These are phyloP conservation scores for Drosophila subpulchrella DNA, from an alignment of 1,140 invertebrate species.

Conservation along the genomic window DNA sequence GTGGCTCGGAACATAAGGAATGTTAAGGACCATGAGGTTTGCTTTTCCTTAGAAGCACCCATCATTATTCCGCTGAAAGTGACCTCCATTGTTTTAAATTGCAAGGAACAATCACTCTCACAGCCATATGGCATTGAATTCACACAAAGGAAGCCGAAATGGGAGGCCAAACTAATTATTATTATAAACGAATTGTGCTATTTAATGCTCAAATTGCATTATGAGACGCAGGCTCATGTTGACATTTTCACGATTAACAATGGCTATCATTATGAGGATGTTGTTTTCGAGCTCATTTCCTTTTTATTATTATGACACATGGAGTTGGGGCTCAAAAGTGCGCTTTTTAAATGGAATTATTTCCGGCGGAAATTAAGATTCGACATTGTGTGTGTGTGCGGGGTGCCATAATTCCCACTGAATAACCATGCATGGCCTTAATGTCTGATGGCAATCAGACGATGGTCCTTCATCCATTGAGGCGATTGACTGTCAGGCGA, in stretches of 20 bases:
- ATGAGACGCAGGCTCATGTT: conserved; percentile 7
- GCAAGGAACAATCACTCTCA: not conserved
- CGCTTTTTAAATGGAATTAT: conserved; percentile 44
- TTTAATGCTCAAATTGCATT: conserved; percentile 51
- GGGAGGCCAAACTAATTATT: conserved; percentile 45
- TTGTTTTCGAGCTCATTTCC: conserved; percentile 29
- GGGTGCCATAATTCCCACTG: not conserved
- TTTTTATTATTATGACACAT: conserved; percentile 15
- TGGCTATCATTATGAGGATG: conserved; percentile 32
- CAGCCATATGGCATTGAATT: conserved; percentile 1
- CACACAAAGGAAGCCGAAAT: not conserved
- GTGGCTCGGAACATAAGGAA: not conserved
- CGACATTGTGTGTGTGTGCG: not conserved
- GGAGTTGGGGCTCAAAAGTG: conserved; percentile 16
- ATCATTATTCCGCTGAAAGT: conserved; percentile 1
- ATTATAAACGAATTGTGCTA: conserved; percentile 28
- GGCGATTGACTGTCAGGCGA: conserved; percentile 49
- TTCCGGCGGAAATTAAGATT: conserved; percentile 61
- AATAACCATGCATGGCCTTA: conserved; percentile 16
- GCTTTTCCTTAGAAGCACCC: not conserved
- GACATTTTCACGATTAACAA: conserved; percentile 31
- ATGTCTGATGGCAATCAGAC: conserved; percentile 26
- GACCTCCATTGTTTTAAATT: not conserved
- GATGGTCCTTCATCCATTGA: conserved; percentile 20
- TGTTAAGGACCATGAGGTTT: not conserved